Conservation (phyloP, 2,113 vertebrate genomes). For the Rissa tridactyla region DNA sequence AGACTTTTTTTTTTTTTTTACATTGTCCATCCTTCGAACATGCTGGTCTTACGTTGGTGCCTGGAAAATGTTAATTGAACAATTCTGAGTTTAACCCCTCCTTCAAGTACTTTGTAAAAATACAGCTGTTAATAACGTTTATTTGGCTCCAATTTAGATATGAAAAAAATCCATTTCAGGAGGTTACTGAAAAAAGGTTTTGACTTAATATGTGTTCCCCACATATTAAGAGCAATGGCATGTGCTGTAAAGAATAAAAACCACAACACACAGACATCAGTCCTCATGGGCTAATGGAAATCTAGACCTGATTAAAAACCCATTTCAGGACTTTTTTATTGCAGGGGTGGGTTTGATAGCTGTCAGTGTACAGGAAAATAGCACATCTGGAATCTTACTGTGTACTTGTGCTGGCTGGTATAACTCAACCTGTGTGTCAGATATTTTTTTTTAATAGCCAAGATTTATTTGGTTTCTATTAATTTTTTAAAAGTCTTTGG, state of each 20-base stretch:
- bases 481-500: slow-evolving; percentile 67
- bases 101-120: slow-evolving; percentile 37
- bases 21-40: neutral
- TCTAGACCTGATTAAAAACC: slow-evolving; percentile 72
- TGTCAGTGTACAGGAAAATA: slow-evolving; percentile 77
- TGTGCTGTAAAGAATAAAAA: slow-evolving; percentile 67
- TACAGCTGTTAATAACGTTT: slow-evolving; percentile 61
- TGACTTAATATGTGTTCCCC: slow-evolving; percentile 55
- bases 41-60: neutral
- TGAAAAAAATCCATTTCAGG: slow-evolving; percentile 52
- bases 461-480: slow-evolving; percentile 77
- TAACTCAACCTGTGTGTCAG: slow-evolving; percentile 74
- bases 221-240: slow-evolving; percentile 57
- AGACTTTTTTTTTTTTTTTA: neutral
- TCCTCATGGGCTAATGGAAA: slow-evolving; percentile 57
- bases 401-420: slow-evolving; percentile 69
- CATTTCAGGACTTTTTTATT: slow-evolving; percentile 74
- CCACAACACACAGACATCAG: slow-evolving; percentile 66
- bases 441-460: slow-evolving; percentile 57
- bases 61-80: slow-evolving; percentile 46
- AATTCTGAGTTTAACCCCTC: neutral
- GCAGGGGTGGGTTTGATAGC: slow-evolving; percentile 71
- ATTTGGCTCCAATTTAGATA: slow-evolving; percentile 62
- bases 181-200: slow-evolving; percentile 50
- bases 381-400: slow-evolving; percentile 77